Evolutionary conservation across 2,888 invertebrate genomes (phyloP).

Genomic region (Lordiphosa fenestrarum): DNA sequence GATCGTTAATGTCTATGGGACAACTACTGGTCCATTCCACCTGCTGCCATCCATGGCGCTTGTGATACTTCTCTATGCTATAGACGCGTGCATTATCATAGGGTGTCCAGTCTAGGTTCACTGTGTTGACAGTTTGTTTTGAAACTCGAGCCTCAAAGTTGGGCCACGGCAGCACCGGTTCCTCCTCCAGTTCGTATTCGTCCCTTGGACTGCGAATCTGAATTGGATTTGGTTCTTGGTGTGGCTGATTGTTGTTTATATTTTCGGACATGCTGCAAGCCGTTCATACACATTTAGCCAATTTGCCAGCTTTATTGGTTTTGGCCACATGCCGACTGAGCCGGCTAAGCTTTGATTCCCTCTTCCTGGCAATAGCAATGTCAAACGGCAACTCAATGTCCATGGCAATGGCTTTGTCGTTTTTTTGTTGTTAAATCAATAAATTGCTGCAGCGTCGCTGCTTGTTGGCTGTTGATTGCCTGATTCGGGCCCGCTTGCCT

Average conservation of each 20-base stretch:
- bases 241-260: slow-evolving; percentile 49
- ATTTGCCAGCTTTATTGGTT: slow-evolving; percentile 62
- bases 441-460: slow-evolving; percentile 51
- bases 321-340: slow-evolving; percentile 62
- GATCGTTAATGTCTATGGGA: slow-evolving; percentile 57
- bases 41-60: slow-evolving; percentile 72
- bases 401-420: slow-evolving; percentile 31
- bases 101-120: slow-evolving; percentile 73
- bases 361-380: slow-evolving; percentile 20
- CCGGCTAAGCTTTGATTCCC: slow-evolving; percentile 51
- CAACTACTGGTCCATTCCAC: slow-evolving; percentile 73
- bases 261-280: slow-evolving; percentile 49
- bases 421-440: slow-evolving; percentile 57
- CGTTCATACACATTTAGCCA: slow-evolving; percentile 61
- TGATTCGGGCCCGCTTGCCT: slow-evolving; percentile 26
- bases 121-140: slow-evolving; percentile 70
- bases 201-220: slow-evolving; percentile 9
- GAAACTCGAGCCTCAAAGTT: slow-evolving; percentile 65
- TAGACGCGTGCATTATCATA: slow-evolving; percentile 70
- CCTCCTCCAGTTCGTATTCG: slow-evolving; percentile 20
- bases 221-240: neutral
- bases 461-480: slow-evolving; percentile 52
- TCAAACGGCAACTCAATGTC: slow-evolving; percentile 33
- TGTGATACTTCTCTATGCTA: slow-evolving; percentile 74
- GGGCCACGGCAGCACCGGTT: slow-evolving; percentile 24